phyloP scores from a whole-genome alignment of 2,113 vertebrate species.

The Sterrhoptilus dennistouni region DNA sequence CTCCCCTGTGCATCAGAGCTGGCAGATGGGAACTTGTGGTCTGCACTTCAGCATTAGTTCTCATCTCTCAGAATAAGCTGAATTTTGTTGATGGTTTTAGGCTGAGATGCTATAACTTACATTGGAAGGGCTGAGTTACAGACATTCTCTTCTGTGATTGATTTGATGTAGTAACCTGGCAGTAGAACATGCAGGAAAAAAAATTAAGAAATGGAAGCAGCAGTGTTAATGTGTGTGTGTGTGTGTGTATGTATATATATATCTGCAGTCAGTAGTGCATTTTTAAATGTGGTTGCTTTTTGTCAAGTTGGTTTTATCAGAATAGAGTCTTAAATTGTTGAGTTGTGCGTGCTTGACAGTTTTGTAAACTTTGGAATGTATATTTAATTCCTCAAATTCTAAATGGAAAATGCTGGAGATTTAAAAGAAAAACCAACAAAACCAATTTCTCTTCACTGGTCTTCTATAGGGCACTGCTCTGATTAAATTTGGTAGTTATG shows the following conservation, averaged over 20 bases:
- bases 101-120: background rate
- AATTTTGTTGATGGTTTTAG: background rate
- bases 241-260: background rate
- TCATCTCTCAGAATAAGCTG: background rate
- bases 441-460: background rate
- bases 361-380: background rate
- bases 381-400: background rate
- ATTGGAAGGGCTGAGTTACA: background rate
- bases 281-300: background rate
- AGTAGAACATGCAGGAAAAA: background rate
- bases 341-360: background rate
- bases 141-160: background rate
- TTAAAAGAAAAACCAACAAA: background rate
- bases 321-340: background rate
- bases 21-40: background rate
- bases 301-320: background rate
- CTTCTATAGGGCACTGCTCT: background rate
- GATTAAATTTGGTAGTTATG: background rate
- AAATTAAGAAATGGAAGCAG: background rate
- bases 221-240: background rate
- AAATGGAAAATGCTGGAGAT: background rate
- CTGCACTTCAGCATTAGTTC: background rate
- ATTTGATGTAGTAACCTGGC: background rate
- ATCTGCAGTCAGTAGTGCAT: background rate
- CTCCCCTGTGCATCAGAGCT: background rate